These are phyloP conservation scores for Malacosoma neustria DNA, from an alignment of 2,888 invertebrate genomes.

Conservation along the genomic window DNA sequence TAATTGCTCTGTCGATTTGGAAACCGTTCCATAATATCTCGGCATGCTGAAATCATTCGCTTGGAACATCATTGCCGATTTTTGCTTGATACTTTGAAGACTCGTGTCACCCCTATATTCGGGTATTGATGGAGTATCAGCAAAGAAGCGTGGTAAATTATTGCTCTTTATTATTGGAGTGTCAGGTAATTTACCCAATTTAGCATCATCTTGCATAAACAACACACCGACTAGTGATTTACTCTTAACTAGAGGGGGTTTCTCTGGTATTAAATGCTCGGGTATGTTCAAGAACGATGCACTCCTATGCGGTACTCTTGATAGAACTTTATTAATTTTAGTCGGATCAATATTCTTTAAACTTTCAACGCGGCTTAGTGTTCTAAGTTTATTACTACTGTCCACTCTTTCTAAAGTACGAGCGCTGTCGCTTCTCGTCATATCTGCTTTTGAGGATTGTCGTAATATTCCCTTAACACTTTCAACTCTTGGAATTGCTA, in stretches of 20 bases:
- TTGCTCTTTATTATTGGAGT: slow-evolving; percentile 65
- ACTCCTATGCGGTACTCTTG: slow-evolving; percentile 61
- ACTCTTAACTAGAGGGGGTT: slow-evolving; percentile 54
- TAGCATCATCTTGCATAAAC: slow-evolving; percentile 39
- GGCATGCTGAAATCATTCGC: slow-evolving; percentile 78
- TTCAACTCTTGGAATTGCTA: slow-evolving; percentile 55
- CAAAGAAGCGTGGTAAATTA: slow-evolving; percentile 63
- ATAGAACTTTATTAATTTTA: slow-evolving; percentile 55
- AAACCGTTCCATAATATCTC: slow-evolving; percentile 69
- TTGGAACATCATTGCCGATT: slow-evolving; percentile 62
- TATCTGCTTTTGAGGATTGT: slow-evolving; percentile 24
- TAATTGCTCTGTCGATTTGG: slow-evolving; percentile 32
- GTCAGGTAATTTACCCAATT: slow-evolving; percentile 56
- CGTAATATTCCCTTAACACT: slow-evolving; percentile 58
- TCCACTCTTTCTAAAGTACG: slow-evolving; percentile 51
- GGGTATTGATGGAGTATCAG: slow-evolving; percentile 46
- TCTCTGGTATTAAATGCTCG: slow-evolving; percentile 50
- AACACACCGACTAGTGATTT: slow-evolving; percentile 59
- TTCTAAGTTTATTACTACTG: slow-evolving; percentile 32
- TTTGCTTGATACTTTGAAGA: slow-evolving; percentile 65
- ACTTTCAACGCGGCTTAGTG: slow-evolving; percentile 57
- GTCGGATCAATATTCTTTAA: slow-evolving; percentile 55
- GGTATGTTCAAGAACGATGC: slow-evolving; percentile 67
- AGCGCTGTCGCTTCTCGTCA: slow-evolving; percentile 52
- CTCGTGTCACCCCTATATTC: slow-evolving; percentile 62